These are phyloP conservation scores for Tichodroma muraria DNA, from an alignment of 2,113 vertebrate genomes.

Conservation along the genomic window DNA sequence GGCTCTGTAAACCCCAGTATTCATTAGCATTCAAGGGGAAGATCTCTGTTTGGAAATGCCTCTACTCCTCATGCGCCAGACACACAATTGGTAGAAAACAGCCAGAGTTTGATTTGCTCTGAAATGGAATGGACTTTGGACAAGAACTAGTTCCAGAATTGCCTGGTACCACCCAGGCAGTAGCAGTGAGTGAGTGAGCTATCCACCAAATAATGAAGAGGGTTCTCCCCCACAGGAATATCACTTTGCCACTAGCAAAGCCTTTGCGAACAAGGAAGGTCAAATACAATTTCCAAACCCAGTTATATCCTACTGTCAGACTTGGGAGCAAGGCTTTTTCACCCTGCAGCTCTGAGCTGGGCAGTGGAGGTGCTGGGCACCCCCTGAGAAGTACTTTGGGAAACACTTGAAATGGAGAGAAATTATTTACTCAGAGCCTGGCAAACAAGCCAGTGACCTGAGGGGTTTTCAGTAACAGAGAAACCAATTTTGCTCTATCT, in stretches of 20 bases:
- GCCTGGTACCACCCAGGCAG: not conserved
- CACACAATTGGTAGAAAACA: not conserved
- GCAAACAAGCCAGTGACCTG: not conserved
- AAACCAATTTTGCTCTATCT: not conserved
- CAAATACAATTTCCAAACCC: not conserved
- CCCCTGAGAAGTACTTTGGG: not conserved
- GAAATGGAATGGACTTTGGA: not conserved
- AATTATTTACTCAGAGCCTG: not conserved
- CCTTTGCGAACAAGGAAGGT: not conserved
- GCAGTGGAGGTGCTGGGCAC: not conserved
- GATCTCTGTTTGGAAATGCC: not conserved
- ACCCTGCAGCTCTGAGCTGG: not conserved
- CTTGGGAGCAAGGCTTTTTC: not conserved
- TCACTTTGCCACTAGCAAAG: not conserved
- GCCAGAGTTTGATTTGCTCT: not conserved
- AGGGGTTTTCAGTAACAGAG: not conserved
- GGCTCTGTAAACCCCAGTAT: not conserved
- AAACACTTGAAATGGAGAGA: not conserved
- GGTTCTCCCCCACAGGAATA: not conserved
- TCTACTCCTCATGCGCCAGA: not conserved
- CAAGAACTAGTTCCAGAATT: not conserved
- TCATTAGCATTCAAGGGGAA: not conserved
- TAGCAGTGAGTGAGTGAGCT: not conserved
- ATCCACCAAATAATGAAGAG: not conserved
- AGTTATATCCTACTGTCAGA: too few relatives aligned